phyloP scores from a whole-genome alignment of 2,797 vertebrate genomes.

The Ceyx erithaca region DNA sequence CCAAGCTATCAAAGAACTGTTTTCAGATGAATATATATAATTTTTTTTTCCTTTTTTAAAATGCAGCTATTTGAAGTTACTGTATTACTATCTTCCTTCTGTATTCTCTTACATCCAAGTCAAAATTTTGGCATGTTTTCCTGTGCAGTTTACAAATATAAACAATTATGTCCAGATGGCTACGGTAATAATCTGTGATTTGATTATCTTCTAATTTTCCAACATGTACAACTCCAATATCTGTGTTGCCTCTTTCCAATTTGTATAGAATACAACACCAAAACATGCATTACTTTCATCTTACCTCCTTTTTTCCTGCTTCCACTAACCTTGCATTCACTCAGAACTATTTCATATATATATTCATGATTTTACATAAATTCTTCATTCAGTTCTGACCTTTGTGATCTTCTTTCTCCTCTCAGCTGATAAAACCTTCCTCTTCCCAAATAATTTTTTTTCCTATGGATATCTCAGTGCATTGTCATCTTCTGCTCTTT shows the following conservation, averaged over 20 bases:
- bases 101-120: background rate
- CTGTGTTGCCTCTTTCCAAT: background rate
- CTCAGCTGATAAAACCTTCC: background rate
- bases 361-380: background rate
- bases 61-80: background rate
- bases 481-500: background rate
- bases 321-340: background rate
- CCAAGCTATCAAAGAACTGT: background rate
- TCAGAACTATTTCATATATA: background rate
- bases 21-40: background rate
- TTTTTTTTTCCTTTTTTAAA: background rate
- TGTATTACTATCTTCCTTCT: background rate
- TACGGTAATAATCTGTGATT: background rate
- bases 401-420: background rate
- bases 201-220: background rate
- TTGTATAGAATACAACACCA: background rate
- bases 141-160: slow-evolving; percentile 10
- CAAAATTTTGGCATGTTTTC: background rate
- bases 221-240: background rate
- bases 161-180: background rate
- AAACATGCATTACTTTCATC: background rate
- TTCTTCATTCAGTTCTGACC: background rate
- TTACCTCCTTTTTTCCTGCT: background rate
- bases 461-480: accelerated
- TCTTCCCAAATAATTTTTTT: background rate